Evolutionary conservation across 2,888 invertebrate genomes (phyloP), one percentile per base, ranked within the genome.

Genomic region (Smittia aterrima): DNA sequence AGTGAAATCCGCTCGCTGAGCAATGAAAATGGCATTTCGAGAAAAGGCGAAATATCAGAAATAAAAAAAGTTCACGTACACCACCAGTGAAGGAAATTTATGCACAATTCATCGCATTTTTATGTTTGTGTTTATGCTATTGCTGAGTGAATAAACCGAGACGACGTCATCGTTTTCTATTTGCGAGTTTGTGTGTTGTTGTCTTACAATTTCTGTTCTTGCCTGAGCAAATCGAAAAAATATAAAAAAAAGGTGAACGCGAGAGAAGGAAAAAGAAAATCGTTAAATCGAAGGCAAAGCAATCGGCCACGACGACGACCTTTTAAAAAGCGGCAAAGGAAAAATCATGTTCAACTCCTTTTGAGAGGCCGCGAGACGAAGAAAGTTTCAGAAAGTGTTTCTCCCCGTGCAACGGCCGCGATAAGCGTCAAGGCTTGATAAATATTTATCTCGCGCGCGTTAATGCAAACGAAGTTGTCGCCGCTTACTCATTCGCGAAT

Each of bases 301-400:
- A 47, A 47, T 47, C 47, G 47, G 47, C 47, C 47, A 47, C 47
- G 47, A 47, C 13, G 47, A 47, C 47, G 47, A 47, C 47, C 47
- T 47, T 47, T 47, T 47, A 3, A 13, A 47, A 16, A 3, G 16
- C 2, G 11, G 11, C n/a, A n/a, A 47, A 47, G 16, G 47, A 13
- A 47, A 16, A 38, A 11, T 2, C 13, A 47, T 13, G 13, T 6
- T n/a, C 11, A 3, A n/a, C 47, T 47, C 47, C 47, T 47, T 47
- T n/a, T 16, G 32, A 32, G n/a, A 47, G 47, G 47, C 47, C 47
- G n/a, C 32, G 9, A 32, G 32, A 32, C 32, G 32, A 32, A 47
- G 13, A 47, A 47, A 47, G 47, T 47, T 13, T 47, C 3, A 2
- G 11, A 47, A 47, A n/a, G 16, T n/a, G 47, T 11, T 47, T 47